Evolutionary conservation across 2,797 vertebrate genomes (phyloP).

Genomic region (Cygnus olor): DNA sequence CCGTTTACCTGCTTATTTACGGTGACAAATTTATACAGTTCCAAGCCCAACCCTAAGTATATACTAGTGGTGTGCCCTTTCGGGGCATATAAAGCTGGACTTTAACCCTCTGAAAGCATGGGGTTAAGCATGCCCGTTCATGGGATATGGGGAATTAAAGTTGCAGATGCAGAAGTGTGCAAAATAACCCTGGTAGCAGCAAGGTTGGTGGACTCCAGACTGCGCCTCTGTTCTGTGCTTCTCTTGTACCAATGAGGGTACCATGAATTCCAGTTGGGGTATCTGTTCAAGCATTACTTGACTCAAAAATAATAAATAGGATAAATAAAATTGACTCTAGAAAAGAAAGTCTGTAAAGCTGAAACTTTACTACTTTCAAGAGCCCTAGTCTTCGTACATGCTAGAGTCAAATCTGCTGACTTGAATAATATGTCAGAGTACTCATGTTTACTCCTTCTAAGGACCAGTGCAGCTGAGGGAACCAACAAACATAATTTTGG

Average conservation of each 20-base stretch:
- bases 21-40: background rate
- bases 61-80: too few relatives aligned
- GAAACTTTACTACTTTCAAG: background rate
- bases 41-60: background rate
- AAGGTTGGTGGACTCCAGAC: background rate
- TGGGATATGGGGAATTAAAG: background rate
- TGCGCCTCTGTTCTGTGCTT: fast-evolving
- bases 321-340: too few relatives aligned
- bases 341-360: background rate
- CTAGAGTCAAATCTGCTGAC: background rate
- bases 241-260: too few relatives aligned
- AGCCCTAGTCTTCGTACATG: background rate
- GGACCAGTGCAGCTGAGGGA: background rate
- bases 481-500: background rate
- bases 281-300: background rate
- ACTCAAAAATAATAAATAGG: background rate
- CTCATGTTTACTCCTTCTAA: background rate
- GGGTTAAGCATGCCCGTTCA: background rate
- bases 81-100: background rate
- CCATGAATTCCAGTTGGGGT: background rate
- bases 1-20: background rate
- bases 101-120: background rate
- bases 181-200: background rate
- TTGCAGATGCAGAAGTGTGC: background rate
- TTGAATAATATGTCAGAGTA: background rate